Evolutionary conservation across 2,888 invertebrate genomes (phyloP), one percentile per base, ranked within the genome.

Genomic region (Junonia oenone): DNA sequence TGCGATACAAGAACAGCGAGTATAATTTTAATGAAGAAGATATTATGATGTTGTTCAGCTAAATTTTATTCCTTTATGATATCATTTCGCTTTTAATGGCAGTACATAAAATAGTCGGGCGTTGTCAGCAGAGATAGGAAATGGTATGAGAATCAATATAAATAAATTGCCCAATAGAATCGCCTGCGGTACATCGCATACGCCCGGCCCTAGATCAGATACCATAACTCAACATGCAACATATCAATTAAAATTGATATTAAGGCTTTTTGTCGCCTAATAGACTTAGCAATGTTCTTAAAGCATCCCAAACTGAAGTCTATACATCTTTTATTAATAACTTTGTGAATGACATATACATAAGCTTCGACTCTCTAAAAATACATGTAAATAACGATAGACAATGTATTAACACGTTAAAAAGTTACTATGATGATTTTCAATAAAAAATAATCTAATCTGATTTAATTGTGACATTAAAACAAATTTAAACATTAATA

Each of bases 231-330:
- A 84, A 68, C 80, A 80, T 71, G 78, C 81, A 85, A 87, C 84
- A 78, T 86, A 83, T 86, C 86, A 87, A 88, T 88, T 86, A 86
- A 83, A 80, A 72, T 68, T 71, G 74, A 74, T 78, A 80, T 82
- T 83, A 79, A 81, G 79, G 77, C 76, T 50, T 52, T 48, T 48
- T 33, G 38, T 57, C 47, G 37, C 6, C 51, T 51, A 51, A 51
- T 48, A 40, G 40, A 31, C 40, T 14, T n/a, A 33, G 31, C 22
- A 6, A 43, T 13, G 13, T 43, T 3, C 8, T 13, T 13, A 40
- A 40, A 11, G 13, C 13, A 13, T 22, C 9, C n/a, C 2, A 1
- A 15, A 22, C 19, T 43, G 17, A 13, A n/a, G n/a, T n/a, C n/a
- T n/a, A n/a, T n/a, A n/a, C n/a, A n/a, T n/a, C n/a, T n/a, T n/a